Evolutionary conservation across 2,113 vertebrate species (phyloP), one percentile per base, ranked within the genome.

Genomic region (Edolisoma coerulescens): DNA sequence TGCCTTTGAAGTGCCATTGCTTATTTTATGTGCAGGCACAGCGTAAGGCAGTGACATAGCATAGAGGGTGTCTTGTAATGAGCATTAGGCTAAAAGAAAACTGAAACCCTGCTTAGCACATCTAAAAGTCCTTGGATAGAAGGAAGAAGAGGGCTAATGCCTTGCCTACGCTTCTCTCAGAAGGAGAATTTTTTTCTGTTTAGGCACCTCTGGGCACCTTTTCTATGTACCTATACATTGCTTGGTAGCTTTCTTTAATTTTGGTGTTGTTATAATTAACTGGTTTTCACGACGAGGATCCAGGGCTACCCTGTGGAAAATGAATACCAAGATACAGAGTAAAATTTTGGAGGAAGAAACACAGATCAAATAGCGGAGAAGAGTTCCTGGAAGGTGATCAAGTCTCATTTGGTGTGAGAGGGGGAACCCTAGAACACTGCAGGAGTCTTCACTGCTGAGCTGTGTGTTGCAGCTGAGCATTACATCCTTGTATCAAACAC

Each of bases 231-330:
- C 14, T 89, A 1, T 27, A 8, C 16, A 26, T 16, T 63, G 11
- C 52, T 63, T 61, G 18, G 1, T 27, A 79, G 32, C 3, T 79
- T 52, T 71, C 22, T 68, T 89, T 35, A 71, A n/a, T 73, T 91
- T 74, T 64, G 11, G 3, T 84, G 24, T 53, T 53, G 3, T 35
- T 45, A 7, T 22, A 77, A 73, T 54, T 65, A 37, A 52, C 16
- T 52, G 4, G 4, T 81, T 75, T 93, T 90, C 80, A 50, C 59
- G 28, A 19, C 3, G 19, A 84, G 54, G n/a, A 63, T 73, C n/a
- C 69, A 96, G 93, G 86, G 96, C 96, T 97, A 97, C 80, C 96
- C 81, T 47, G 95, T 90, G 98, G 97, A 94, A 47, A 71, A 23
- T 74, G 26, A 28, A 71, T 68, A 30, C 49, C 13, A 30, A 70